Base-by-base conservation (phyloP, 2,888 invertebrate species). In the Drosophila seclusa region DNA sequence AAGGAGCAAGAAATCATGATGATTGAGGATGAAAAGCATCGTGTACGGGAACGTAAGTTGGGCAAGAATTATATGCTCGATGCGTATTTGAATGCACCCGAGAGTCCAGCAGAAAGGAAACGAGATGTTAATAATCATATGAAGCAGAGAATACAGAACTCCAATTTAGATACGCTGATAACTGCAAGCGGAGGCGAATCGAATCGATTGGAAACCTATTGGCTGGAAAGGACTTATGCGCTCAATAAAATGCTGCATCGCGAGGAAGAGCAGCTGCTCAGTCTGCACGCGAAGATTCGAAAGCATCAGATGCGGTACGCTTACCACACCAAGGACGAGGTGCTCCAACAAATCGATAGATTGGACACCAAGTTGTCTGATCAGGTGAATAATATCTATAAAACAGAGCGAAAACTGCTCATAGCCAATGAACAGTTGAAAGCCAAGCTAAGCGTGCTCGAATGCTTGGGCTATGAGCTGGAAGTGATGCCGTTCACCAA, bases 41-140 rank as follows among this genome's bases (percentile, higher is more conserved):
- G 95, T 77, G 95, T 94, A 52, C 94, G 96, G 55, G 95, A 96
- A 93, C 95, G 96, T 77, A 96, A 96, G 87, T 95, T 96, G 89
- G 97, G 97, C 24, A 96, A 96, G 74, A 97, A 97, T 92, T 97
- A 97, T 91, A 94, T 97, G 55, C 94, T 97, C 21, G 96, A 97
- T 92, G 96, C 97, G 1, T 97, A 97, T 91, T 94, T 97, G 50
- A 94, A 94, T 80, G 94, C 94, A n/a, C 83, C 94, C 34, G 93
- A 94, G 38, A 94, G 94, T 16, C 67, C 53, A 10, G 48, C 58
- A 31, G 76, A 80, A 6, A 31, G 27, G 4, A 38, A 31, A 38
- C 27, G 40, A 13, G 48, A 60, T 29, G 13, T 53, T 13, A 61
- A 67, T 16, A 60, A 74, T n/a, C 66, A 36, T 16, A 13, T n/a